These are phyloP conservation scores for Pao palembangensis DNA, from an alignment of 2,113 vertebrate genomes.

Conservation along the genomic window DNA sequence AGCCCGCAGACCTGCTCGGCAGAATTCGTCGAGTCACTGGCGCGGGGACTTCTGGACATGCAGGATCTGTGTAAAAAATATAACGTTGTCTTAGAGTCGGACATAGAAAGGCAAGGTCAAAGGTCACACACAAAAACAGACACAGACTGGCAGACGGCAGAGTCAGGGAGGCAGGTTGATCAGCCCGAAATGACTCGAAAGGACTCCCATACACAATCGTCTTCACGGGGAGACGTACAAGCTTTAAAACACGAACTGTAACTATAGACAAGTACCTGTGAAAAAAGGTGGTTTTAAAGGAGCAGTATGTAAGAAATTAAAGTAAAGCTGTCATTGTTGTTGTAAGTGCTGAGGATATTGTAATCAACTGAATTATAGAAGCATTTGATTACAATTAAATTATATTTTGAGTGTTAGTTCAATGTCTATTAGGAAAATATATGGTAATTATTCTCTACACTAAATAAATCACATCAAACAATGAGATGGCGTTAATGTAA, in stretches of 20 bases:
- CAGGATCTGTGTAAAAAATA: slow-evolving; percentile 78
- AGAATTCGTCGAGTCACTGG: slow-evolving; percentile 80
- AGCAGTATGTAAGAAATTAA: no score
- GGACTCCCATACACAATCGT: slow-evolving; percentile 36
- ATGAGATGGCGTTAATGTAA: not conserved
- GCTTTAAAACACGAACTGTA: slow-evolving; percentile 27
- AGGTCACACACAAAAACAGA: slow-evolving; percentile 41
- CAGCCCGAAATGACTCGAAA: slow-evolving; percentile 18
- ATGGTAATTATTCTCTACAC: no score
- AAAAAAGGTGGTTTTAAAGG: slow-evolving; percentile 7
- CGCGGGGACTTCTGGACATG: slow-evolving; percentile 82
- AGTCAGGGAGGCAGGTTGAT: slow-evolving; percentile 11
- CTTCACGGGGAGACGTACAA: slow-evolving; percentile 8
- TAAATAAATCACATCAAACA: no score
- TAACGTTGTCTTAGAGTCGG: slow-evolving; percentile 21
- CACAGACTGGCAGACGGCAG: slow-evolving; percentile 38
- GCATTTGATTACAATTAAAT: no score
- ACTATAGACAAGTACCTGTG: slow-evolving; percentile 10
- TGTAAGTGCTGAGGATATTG: no score
- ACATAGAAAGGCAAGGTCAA: slow-evolving; percentile 14
- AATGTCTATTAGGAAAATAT: no score
- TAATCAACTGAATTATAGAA: no score
- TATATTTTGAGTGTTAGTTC: no score
- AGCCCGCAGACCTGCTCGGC: slow-evolving; percentile 83
- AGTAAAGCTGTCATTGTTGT: not conserved